Conservation (phyloP, 2,888 invertebrate genomes). For the Diarsia dahlii region DNA sequence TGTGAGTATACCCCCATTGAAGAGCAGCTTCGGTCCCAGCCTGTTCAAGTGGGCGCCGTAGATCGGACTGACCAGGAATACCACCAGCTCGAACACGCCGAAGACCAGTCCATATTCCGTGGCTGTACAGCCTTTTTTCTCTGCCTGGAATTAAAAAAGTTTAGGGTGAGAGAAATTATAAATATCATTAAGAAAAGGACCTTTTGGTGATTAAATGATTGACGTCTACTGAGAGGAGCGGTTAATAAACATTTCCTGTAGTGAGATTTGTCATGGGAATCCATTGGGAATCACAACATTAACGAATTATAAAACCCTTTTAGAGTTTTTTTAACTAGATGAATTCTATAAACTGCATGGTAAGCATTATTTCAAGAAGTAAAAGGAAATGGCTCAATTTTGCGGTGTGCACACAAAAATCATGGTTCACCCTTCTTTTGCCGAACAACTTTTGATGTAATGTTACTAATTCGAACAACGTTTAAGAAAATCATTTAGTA, state of each 20-base stretch:
- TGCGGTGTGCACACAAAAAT: too few species aligned
- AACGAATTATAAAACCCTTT: not conserved
- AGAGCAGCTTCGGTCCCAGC: constrained; percentile 95
- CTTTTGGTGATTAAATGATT: not conserved
- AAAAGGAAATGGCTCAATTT: not conserved
- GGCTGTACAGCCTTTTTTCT: constrained; percentile 94
- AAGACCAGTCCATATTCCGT: constrained; percentile 97
- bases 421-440: too few species aligned
- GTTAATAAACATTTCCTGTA: not conserved
- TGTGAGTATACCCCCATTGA: constrained; percentile 95
- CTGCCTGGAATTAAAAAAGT: constrained; percentile 91
- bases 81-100: constrained; percentile 96
- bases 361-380: not conserved
- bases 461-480: too few species aligned
- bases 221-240: not conserved
- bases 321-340: not conserved
- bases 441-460: too few species aligned
- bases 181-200: not conserved
- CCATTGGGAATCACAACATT: too few species aligned
- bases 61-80: constrained; percentile 95
- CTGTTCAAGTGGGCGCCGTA: constrained; percentile 95
- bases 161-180: not conserved
- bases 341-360: not conserved
- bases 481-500: too few species aligned
- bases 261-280: not conserved